Evolutionary conservation across 2,888 invertebrate species (phyloP), one percentile per base, ranked within the genome.

Genomic region (Epinotia bilunana): DNA sequence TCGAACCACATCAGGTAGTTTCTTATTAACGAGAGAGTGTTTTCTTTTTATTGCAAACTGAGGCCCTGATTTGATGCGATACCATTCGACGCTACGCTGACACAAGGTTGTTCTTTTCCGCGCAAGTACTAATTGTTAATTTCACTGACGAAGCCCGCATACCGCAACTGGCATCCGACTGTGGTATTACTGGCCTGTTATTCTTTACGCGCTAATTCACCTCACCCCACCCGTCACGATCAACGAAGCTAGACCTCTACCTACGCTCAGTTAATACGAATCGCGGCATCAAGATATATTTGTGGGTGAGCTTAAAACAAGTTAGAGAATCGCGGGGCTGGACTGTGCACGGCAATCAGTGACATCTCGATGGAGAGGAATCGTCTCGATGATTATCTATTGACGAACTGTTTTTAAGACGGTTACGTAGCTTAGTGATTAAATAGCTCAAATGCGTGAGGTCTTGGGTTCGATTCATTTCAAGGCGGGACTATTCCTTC

Each of bases 51-150:
- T 53, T 53, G n/a, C n/a, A 53, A 53, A n/a, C n/a, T 2, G 53
- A 53, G 16, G n/a, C 2, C 7, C 53, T n/a, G n/a, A 53, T 53
- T 53, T 57, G 20, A 58, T 58, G 23, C 23, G 23, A 23, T 61
- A 33, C 33, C 61, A 33, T 61, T 61, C 9, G 33, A 61, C 33
- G 16, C 33, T 18, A 2, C 67, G 55, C 68, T 69, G 43, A 46
- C 69, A 69, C 68, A 69, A 69, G 60, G 23, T 46, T 23, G 33
- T 20, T 33, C 39, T 58, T 46, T 61, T 60, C 69, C 58, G 33
- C n/a, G 65, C 53, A 65, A n/a, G 61, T 46, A 11, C 53, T 68
- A 55, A 67, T 67, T 58, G 68, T 43, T 68, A 57, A 68, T 68
- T 68, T 68, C 57, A 43, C 68, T 23, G 28, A 11, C 39, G 58